Evolutionary conservation across 2,888 invertebrate genomes (phyloP).

Genomic region (Apodemia zela): DNA sequence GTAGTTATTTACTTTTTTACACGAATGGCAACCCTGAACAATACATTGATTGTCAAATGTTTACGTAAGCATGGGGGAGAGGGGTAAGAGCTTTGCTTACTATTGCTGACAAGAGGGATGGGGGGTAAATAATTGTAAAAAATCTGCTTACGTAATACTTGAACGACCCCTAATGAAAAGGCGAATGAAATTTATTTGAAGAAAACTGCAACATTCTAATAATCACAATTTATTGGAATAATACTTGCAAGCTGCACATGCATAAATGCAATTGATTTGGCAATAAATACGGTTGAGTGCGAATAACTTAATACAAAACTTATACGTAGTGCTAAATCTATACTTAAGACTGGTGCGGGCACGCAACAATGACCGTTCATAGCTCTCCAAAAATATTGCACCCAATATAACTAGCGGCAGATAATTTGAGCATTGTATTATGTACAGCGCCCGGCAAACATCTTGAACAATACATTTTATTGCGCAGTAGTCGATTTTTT

Average conservation of each 20-base stretch:
- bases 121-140: too few relatives aligned
- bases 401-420: conserved; percentile 27
- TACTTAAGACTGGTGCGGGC: conserved; percentile 71
- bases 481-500: too few relatives aligned
- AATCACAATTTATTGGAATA: conserved; percentile 78
- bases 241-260: conserved; percentile 71
- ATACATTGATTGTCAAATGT: too few relatives aligned
- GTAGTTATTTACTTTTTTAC: too few relatives aligned
- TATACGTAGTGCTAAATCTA: conserved; percentile 58
- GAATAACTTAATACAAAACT: conserved; percentile 60
- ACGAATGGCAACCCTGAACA: too few relatives aligned
- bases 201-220: conserved; percentile 53
- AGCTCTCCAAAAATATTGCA: conserved; percentile 31
- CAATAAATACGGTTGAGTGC: conserved; percentile 72
- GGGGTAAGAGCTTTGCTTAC: too few relatives aligned
- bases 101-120: too few relatives aligned
- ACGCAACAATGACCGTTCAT: conserved; percentile 27
- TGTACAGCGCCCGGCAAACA: too few relatives aligned
- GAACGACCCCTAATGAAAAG: too few relatives aligned
- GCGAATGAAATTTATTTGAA: conserved; percentile 23
- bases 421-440: conserved; percentile 22
- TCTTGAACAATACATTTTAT: too few relatives aligned
- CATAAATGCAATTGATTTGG: conserved; percentile 64
- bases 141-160: too few relatives aligned
- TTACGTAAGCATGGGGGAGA: too few relatives aligned